Evolutionary conservation across 53 echinoderm and acorn worm genomes (phyloP), one percentile per base, ranked within the genome.

Genomic region (Luidia sarsii): DNA sequence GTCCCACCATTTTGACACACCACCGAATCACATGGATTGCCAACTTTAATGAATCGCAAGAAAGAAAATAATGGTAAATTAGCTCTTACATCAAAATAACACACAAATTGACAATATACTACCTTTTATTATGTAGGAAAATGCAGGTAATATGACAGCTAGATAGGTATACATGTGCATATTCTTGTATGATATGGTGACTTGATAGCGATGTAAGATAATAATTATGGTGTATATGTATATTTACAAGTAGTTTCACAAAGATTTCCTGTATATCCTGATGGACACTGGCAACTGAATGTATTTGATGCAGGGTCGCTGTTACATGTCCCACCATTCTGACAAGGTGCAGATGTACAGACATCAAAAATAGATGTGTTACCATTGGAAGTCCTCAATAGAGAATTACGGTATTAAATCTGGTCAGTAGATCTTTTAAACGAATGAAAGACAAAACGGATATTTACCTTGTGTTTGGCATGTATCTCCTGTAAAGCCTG

Each of bases 1-100:
- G 10, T 57, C 16, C 57, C 73, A 54, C 73, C 73, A 57, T 73
- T 73, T 41, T 15, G 16, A 71, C 71, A 71, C 7, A 54, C 52
- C 11, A 16, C 30, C 20, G 71, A 33, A 19, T 35, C 22, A 15
- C 71, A 71, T 18, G 29, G 20, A 34, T 50, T 37, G 2, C 1
- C 51, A 18, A 2, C 33, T 2, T 31, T 27, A n/a, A 20, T 29
- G n/a, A n/a, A n/a, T 23, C 4, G 24, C 30, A 57, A 27, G 57
- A 57, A 13, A 57, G 14, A 7, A 57, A n/a, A n/a, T n/a, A n/a
- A n/a, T n/a, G n/a, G n/a, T n/a, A n/a, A n/a, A n/a, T n/a, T n/a
- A n/a, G n/a, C n/a, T n/a, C n/a, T n/a, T n/a, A n/a, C n/a, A n/a
- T n/a, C n/a, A n/a, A n/a, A n/a, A n/a, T n/a, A n/a, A n/a, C n/a